Conservation (phyloP, 2,113 vertebrate species). For the Athene noctua region DNA sequence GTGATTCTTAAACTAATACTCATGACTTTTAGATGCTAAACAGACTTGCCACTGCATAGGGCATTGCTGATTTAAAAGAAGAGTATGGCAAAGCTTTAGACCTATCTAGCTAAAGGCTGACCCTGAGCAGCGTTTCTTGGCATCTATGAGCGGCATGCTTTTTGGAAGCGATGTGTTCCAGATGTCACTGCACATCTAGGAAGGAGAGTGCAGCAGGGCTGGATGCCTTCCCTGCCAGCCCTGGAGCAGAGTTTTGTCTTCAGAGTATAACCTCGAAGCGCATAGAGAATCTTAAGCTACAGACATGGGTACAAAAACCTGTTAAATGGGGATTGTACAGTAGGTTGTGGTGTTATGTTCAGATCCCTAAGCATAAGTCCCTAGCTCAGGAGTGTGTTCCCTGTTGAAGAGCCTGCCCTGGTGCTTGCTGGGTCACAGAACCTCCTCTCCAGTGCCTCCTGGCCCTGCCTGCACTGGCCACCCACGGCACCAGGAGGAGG, state of each 20-base stretch:
- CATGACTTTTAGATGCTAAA: not conserved
- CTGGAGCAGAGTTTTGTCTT: not conserved
- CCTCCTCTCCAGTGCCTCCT: not conserved
- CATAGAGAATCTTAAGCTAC: not conserved
- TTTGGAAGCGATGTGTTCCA: not conserved
- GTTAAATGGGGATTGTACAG: not conserved
- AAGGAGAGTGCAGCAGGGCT: not conserved
- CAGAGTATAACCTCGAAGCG: not conserved
- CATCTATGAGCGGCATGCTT: not conserved
- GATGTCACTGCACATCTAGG: rapidly evolving
- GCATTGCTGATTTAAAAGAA: not conserved
- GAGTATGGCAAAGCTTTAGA: not conserved
- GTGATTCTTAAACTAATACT: not conserved
- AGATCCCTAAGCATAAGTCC: not conserved
- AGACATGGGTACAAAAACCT: not conserved
- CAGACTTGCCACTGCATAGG: not conserved
- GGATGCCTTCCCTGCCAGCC: not conserved
- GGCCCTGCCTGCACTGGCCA: not conserved
- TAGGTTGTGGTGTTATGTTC: not conserved
- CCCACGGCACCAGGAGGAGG: rapidly evolving
- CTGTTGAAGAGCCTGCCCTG: not conserved
- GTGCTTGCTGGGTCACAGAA: not conserved
- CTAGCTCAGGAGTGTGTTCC: not conserved
- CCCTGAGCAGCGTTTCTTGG: not conserved
- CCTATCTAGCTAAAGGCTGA: not conserved